Conservation (phyloP, 2,797 vertebrate species). For the Chlorospingus semifuscus region DNA sequence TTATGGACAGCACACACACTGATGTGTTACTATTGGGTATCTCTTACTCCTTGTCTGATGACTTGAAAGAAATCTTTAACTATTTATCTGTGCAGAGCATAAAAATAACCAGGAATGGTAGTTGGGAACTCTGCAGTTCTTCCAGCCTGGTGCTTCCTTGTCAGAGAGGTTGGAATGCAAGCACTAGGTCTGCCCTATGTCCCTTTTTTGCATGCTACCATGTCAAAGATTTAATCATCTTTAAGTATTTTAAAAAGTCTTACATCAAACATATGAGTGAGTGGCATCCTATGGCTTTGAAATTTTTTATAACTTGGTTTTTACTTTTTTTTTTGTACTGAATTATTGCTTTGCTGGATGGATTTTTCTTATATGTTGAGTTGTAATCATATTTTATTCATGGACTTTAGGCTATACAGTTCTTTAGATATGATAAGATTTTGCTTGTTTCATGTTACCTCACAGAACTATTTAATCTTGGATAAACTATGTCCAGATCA, state of each 20-base stretch:
- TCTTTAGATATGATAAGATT: not conserved
- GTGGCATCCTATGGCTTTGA: not conserved
- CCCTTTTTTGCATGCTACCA: not conserved
- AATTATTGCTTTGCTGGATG: not conserved
- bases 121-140: not conserved
- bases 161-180: not conserved
- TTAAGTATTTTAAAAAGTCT: not conserved
- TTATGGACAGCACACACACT: not conserved
- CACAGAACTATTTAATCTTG: not conserved
- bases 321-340: not conserved
- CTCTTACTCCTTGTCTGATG: not conserved
- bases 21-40: accelerated
- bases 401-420: not conserved
- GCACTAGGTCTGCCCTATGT: accelerated
- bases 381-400: not conserved
- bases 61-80: not conserved
- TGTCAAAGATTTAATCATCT: not conserved
- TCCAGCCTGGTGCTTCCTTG: not conserved
- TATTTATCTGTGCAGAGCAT: not conserved
- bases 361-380: not conserved
- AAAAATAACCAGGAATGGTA: not conserved
- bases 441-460: not conserved
- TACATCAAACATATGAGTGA: not conserved
- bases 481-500: not conserved
- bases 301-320: not conserved